Percentiles rank a stretch among this genome's conserved stretches.
Conservation (phyloP, 2,888 invertebrate genomes). For the Chrysomela aeneicollis region DNA sequence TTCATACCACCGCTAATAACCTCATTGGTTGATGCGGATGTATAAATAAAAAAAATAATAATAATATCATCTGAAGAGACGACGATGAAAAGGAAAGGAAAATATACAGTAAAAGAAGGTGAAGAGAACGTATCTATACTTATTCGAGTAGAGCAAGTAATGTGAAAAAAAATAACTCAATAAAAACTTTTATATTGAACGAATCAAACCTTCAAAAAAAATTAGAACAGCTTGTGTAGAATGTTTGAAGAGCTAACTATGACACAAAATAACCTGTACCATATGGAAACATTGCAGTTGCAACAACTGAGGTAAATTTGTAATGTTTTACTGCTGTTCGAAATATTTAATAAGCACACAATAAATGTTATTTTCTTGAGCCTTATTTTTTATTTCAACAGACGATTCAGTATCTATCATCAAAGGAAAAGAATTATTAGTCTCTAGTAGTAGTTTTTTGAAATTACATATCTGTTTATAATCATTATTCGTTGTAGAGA, state of each 20-base stretch:
- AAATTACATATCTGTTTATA: background rate
- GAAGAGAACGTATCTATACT: slow-evolving; percentile 6
- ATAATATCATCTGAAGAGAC: background rate
- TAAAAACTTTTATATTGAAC: slow-evolving; percentile 12
- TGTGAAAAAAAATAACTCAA: no score
- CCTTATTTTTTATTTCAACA: background rate
- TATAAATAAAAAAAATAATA: no score
- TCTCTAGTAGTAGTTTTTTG: background rate
- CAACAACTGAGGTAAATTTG: slow-evolving; percentile 8
- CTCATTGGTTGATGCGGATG: no score
- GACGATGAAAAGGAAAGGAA: slow-evolving; percentile 9
- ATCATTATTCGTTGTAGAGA: background rate
- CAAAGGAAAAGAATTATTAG: background rate
- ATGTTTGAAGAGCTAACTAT: background rate
- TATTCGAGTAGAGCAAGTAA: no score
- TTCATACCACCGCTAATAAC: no score
- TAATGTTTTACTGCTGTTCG: background rate
- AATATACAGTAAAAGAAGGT: slow-evolving; percentile 4
- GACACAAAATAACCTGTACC: slow-evolving; percentile 11
- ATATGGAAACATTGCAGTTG: slow-evolving; percentile 20
- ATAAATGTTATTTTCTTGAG: background rate
- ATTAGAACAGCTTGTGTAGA: background rate
- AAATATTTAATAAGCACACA: background rate
- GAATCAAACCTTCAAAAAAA: slow-evolving; percentile 17
- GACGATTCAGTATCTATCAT: slow-evolving; percentile 9